Evolutionary conservation across 1,140 invertebrate species (phyloP), one percentile per base, ranked within the genome.

Genomic region (Thaumatotibia leucotreta): DNA sequence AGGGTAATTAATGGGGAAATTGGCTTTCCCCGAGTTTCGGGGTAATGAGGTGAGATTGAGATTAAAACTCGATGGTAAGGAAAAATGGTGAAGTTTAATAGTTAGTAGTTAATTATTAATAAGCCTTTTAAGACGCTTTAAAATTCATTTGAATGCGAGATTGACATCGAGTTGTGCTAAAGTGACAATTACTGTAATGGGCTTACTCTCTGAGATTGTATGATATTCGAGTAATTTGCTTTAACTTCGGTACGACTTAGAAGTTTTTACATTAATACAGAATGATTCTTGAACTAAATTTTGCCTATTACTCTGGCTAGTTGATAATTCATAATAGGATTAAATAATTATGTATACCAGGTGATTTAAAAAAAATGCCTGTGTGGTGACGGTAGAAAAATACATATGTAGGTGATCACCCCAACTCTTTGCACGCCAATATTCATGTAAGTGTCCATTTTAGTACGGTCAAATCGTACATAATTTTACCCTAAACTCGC

Each of bases 41-140:
- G 80, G 86, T 85, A 87, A 90, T 90, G 86, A 88, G 88, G 88
- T 86, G 88, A 83, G 86, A 86, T 88, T 85, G 84, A 88, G 86
- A 88, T 88, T 88, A 90, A 87, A 88, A 86, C 82, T 86, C 83
- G 82, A 87, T 88, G 87, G 77, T 74, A 70, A 64, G 80, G 81
- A 88, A 88, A 87, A 88, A 86, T 86, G 79, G 72, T 65, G 70
- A 73, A 65, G 17, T 24, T 32, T 35, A 52, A 31, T 65, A 39
- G 24, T 32, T 31, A 20, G 23, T 58, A 23, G 50, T 50, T 49
- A 64, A 58, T 58, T 58, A 58, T 58, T 58, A 31, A 58, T 27
- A 29, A 14, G 52, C 52, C 52, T 58, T 58, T 58, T 58, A 58
- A 20, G 20, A 8, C 61, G 9, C 11, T 33, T 64, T 45, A 29